Conservation (phyloP, 2,113 vertebrate genomes). For the Spilogale gracilis region DNA sequence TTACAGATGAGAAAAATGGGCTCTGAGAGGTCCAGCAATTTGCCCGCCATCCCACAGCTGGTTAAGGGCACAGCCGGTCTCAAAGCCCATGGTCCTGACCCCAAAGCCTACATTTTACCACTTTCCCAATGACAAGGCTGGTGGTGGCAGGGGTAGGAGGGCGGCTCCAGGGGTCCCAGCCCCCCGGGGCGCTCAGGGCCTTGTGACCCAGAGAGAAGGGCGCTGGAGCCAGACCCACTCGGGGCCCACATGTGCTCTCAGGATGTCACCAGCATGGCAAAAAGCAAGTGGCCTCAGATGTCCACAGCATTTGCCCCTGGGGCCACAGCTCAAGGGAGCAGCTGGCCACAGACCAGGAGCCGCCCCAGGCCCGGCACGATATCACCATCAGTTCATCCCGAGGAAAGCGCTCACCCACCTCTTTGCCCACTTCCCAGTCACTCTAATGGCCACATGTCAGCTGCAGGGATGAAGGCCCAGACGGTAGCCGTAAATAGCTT, state of each 20-base stretch:
- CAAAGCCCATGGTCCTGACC: neutral
- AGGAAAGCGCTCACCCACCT: neutral
- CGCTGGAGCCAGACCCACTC: neutral
- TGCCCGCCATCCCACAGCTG: neutral
- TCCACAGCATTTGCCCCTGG: constrained; percentile 25
- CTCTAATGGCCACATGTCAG: neutral
- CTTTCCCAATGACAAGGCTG: neutral
- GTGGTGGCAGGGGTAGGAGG: neutral
- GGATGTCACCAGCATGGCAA: constrained; percentile 64
- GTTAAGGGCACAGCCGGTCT: neutral
- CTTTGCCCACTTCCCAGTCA: neutral
- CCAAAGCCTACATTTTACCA: neutral
- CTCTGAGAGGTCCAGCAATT: neutral
- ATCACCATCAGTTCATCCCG: neutral
- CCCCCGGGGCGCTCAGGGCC: neutral
- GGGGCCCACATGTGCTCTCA: constrained; percentile 72
- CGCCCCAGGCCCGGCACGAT: neutral
- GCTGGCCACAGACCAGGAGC: neutral
- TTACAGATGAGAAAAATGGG: neutral
- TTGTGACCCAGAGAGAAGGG: neutral
- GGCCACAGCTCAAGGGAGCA: constrained; percentile 14
- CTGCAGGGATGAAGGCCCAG: neutral
- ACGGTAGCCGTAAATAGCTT: neutral
- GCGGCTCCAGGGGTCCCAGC: neutral
- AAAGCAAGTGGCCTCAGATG: constrained; percentile 66